A percentile compares a stretch with the other conserved stretches of the same genome.
phyloP scores from a whole-genome alignment of 2,113 vertebrate genomes.

The Grantiella picta region DNA sequence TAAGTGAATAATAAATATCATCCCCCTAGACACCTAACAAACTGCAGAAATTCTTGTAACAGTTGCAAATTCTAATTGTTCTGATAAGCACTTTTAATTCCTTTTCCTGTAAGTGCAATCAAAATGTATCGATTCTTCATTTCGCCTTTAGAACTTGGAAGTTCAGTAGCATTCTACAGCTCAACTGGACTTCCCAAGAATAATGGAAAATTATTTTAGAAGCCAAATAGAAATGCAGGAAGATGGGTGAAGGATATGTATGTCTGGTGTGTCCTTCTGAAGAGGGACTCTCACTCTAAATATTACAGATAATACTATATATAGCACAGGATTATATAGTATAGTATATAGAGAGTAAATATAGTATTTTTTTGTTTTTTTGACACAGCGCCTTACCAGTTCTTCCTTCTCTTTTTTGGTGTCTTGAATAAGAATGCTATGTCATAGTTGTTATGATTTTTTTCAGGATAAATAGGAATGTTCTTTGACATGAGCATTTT shows the following conservation, averaged over 20 bases:
- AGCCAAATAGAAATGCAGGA: not conserved
- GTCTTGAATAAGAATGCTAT: not conserved
- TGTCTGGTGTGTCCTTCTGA: not conserved
- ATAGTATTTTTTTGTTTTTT: not conserved
- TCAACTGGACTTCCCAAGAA: not conserved
- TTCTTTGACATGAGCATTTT: not conserved
- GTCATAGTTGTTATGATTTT: not conserved
- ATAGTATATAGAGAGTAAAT: not conserved
- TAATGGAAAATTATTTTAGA: not conserved
- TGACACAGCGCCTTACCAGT: not conserved
- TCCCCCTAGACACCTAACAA: not conserved
- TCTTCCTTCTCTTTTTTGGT: rapidly evolving
- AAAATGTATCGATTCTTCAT: not conserved
- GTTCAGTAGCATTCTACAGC: not conserved
- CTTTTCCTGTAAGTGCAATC: not conserved
- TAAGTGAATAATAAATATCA: not conserved
- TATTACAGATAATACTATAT: not conserved
- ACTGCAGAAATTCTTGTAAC: not conserved
- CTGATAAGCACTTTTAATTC: not conserved
- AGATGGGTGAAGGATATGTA: not conserved
- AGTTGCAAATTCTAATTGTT: not conserved
- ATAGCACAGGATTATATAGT: not conserved
- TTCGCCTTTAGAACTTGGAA: not conserved
- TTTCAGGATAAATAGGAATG: not conserved
- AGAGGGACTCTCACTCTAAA: not conserved